Conservation (phyloP, 2,113 vertebrate species). For the Donacobius atricapilla region DNA sequence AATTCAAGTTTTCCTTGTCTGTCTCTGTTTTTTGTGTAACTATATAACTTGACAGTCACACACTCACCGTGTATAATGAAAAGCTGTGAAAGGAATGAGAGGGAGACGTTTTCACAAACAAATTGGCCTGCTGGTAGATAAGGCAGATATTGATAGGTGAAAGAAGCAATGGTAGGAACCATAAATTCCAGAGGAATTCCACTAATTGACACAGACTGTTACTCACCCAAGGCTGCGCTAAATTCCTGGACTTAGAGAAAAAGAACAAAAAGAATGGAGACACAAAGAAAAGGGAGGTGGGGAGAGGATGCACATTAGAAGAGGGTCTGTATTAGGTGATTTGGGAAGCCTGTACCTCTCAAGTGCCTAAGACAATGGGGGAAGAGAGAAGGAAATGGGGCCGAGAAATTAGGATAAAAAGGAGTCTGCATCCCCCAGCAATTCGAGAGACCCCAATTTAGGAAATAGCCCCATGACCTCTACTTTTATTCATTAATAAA, state of each 20-base stretch:
- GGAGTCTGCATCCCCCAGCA: background rate
- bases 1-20: background rate
- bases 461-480: background rate
- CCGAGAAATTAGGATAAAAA: background rate
- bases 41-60: background rate
- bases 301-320: background rate
- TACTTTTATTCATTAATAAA: background rate
- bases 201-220: background rate
- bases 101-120: background rate
- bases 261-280: background rate
- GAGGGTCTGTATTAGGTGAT: background rate
- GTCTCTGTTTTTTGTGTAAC: background rate
- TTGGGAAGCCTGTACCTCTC: background rate
- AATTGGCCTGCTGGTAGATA: background rate
- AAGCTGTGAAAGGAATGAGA: background rate
- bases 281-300: background rate
- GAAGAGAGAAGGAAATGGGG: background rate
- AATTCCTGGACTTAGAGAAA: background rate
- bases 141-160: background rate
- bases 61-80: background rate
- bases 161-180: background rate
- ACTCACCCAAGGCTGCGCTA: background rate
- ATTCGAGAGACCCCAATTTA: background rate
- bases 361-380: background rate
- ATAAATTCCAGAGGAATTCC: background rate